phyloP scores from a whole-genome alignment of 1,140 invertebrate species.

The Pentalonia nigronervosa region DNA sequence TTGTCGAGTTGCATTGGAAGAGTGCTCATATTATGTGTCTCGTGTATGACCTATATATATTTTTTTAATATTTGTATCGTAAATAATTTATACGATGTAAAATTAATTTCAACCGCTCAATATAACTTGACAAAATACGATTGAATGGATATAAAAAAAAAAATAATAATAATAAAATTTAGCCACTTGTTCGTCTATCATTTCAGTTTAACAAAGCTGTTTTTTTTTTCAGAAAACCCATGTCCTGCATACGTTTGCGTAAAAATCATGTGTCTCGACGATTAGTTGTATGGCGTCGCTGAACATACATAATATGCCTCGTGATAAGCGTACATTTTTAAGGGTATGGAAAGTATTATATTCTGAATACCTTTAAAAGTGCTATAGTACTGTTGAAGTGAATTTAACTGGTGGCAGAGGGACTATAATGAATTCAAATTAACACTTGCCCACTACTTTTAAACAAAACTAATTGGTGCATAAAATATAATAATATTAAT shows the following conservation, averaged over 20 bases:
- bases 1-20: background rate
- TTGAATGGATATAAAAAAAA: background rate
- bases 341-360: background rate
- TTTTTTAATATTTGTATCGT: background rate
- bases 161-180: no score
- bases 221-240: background rate
- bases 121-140: background rate
- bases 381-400: background rate
- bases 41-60: background rate
- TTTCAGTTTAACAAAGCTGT: background rate
- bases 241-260: background rate
- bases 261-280: background rate
- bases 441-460: background rate
- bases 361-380: background rate
- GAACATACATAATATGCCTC: background rate
- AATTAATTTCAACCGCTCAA: background rate
- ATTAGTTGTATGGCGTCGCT: background rate
- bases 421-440: background rate
- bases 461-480: background rate
- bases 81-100: background rate
- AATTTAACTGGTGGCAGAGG: background rate
- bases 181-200: background rate
- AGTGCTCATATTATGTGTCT: background rate
- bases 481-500: background rate
- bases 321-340: background rate